Evolutionary conservation across 2,797 vertebrate species (phyloP).

Genomic region (Remorina albescens): DNA sequence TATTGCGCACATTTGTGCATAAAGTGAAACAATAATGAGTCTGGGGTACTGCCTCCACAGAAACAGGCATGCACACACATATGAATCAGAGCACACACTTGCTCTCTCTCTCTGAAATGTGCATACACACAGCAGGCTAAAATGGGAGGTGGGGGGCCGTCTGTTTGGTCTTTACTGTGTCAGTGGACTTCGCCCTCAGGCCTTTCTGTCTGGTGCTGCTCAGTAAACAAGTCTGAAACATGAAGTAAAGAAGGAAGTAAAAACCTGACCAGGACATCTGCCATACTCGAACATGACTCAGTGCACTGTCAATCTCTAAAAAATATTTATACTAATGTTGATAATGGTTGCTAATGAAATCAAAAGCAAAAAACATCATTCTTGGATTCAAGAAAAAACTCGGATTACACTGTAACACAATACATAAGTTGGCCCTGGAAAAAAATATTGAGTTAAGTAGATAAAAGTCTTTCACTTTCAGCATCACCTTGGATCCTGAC

Average conservation of each 20-base stretch:
- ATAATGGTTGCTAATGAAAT: slow-evolving; percentile 5
- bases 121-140: background rate
- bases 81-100: background rate
- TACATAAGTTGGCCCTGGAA: background rate
- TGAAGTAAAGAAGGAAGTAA: slow-evolving; percentile 29
- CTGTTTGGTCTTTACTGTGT: slow-evolving; percentile 27
- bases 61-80: slow-evolving; percentile 19
- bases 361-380: background rate
- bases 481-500: slow-evolving; percentile 44
- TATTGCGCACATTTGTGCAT: slow-evolving; percentile 1
- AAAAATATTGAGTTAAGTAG: slow-evolving; percentile 24
- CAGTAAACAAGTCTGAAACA: slow-evolving; percentile 54
- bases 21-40: slow-evolving; percentile 11
- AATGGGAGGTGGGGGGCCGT: slow-evolving; percentile 23
- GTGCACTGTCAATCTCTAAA: background rate
- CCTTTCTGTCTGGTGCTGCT: slow-evolving; percentile 44
- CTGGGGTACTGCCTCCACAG: slow-evolving; percentile 1
- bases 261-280: slow-evolving; percentile 2
- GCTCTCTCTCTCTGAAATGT: background rate
- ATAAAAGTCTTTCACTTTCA: slow-evolving; percentile 46
- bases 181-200: slow-evolving; percentile 54
- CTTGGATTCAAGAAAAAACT: background rate
- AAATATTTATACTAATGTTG: background rate
- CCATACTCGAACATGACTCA: slow-evolving; percentile 15
- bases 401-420: background rate